Evolutionary conservation across 1,140 invertebrate genomes (phyloP).

Genomic region (Littorina saxatilis): DNA sequence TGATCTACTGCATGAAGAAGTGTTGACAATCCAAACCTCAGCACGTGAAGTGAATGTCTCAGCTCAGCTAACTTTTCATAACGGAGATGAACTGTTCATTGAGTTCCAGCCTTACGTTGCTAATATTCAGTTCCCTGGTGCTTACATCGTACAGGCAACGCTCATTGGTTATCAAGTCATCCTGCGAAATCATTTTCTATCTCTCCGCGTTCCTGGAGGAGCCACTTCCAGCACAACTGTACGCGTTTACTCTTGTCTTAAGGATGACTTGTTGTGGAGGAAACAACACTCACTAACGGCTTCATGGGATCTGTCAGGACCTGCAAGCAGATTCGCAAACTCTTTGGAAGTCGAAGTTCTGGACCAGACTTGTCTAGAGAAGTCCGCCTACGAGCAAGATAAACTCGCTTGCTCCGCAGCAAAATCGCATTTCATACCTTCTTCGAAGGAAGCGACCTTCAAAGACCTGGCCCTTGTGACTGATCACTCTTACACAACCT

Average conservation of each 20-base stretch:
- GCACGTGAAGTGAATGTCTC: no score
- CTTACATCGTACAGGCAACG: slow-evolving; percentile 14
- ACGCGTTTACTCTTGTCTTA: not conserved
- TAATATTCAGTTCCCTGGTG: not conserved
- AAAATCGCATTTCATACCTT: no score
- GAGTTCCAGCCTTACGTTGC: not conserved
- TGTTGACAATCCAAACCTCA: not conserved
- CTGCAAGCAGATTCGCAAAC: not conserved
- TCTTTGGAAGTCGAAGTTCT: not conserved
- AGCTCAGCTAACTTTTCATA: not conserved
- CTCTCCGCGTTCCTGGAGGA: no score
- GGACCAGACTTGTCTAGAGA: not conserved
- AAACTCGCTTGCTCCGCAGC: no score
- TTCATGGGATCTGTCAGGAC: not conserved
- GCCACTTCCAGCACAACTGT: not conserved
- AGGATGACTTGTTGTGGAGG: not conserved
- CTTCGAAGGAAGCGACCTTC: no score
- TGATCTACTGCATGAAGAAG: not conserved
- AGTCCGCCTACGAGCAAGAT: no score
- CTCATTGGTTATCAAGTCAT: slow-evolving; percentile 32
- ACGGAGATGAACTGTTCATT: not conserved
- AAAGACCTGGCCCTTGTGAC: no score
- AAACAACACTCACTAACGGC: not conserved
- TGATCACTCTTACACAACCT: not conserved
- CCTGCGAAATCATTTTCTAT: no score